Evolutionary conservation across 1,140 invertebrate genomes (phyloP).

Genomic region (Caenorhabditis brenneri): DNA sequence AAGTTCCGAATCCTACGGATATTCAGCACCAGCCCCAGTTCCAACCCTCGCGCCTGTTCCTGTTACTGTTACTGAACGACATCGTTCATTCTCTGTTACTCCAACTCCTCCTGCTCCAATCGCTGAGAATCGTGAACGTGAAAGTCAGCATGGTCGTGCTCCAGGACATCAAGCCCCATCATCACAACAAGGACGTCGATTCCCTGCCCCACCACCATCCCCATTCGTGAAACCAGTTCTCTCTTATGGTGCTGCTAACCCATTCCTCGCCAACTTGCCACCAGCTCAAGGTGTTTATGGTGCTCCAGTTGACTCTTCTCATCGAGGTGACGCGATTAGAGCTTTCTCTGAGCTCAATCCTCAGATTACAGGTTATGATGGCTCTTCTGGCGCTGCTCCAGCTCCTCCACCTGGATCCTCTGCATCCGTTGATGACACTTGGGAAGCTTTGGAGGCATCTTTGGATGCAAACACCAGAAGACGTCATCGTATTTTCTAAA

Average conservation of each 20-base stretch:
- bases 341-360: conserved; percentile 14
- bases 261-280: conserved; percentile 23
- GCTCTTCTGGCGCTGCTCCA: not conserved
- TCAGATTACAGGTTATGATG: conserved; percentile 10
- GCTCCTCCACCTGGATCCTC: not conserved
- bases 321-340: conserved; percentile 10
- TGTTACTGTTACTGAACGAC: not conserved
- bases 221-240: conserved; percentile 24
- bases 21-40: not conserved
- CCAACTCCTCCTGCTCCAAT: conserved; percentile 14
- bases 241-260: conserved; percentile 23
- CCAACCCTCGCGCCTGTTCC: not conserved
- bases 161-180: not conserved
- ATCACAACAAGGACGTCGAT: not conserved
- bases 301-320: conserved; percentile 11
- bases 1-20: not conserved
- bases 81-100: not conserved
- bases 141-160: not conserved
- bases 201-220: not conserved
- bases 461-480: conserved; percentile 2
- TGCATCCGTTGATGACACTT: not conserved
- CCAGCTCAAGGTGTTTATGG: conserved; percentile 28
- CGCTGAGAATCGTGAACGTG: not conserved
- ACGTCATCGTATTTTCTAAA: conserved; percentile 19
- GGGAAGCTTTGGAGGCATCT: conserved; percentile 1